Conservation (phyloP, 2,113 vertebrate species). For the Eptesicus fuscus region DNA sequence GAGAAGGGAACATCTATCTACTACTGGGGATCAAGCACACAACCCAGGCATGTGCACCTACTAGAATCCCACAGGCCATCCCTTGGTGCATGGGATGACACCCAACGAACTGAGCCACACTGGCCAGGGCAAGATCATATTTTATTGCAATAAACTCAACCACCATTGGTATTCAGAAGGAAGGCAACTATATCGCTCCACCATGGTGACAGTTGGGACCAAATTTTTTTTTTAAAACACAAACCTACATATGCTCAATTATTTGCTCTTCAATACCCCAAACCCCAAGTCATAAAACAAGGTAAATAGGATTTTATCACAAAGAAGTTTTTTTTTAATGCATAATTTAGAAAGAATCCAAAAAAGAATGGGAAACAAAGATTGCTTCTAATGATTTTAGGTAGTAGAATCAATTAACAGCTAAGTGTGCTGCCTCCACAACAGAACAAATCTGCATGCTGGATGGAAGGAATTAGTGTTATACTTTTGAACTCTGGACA, state of each 20-base stretch:
- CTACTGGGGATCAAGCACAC: too few relatives aligned
- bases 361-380: not conserved
- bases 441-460: not conserved
- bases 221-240: not conserved
- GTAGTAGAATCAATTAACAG: not conserved
- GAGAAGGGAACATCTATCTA: too few relatives aligned
- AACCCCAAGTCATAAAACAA: not conserved
- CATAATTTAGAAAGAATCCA: not conserved
- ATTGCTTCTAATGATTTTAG: not conserved
- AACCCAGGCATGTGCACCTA: too few relatives aligned
- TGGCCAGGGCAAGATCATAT: not conserved
- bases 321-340: not conserved
- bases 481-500: not conserved
- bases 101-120: too few relatives aligned
- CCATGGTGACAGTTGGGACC: not conserved
- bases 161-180: not conserved
- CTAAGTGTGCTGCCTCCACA: not conserved
- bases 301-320: not conserved
- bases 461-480: not conserved
- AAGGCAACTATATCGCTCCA: not conserved
- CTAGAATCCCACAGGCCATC: too few relatives aligned
- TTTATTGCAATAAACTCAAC: not conserved
- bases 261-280: not conserved
- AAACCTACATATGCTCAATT: not conserved
- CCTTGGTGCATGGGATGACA: too few relatives aligned